Conservation (phyloP, 53 echinoderm and acorn worm genomes). For the Echinarachnius parma region DNA sequence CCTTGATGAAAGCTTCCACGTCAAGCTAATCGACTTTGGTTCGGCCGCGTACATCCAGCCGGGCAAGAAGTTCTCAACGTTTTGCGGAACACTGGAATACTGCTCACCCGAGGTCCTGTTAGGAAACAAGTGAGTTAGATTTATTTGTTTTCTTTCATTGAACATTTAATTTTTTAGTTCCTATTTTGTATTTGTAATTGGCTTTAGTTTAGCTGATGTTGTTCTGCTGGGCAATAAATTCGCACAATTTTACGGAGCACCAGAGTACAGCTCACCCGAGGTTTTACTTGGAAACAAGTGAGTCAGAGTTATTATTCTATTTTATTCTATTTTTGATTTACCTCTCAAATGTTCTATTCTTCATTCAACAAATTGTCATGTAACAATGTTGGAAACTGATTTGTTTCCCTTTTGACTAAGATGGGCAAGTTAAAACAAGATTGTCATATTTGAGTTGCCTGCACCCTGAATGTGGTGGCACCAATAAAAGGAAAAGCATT, state of each 20-base stretch:
- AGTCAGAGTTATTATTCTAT: no score
- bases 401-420: no score
- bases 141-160: neutral
- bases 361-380: no score
- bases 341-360: no score
- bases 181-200: constrained; percentile 41
- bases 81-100: constrained; percentile 97
- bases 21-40: constrained; percentile 93
- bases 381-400: no score
- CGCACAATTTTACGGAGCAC: constrained; percentile 89
- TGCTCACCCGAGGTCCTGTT: constrained; percentile 95
- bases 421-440: no score
- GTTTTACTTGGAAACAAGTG: constrained; percentile 95
- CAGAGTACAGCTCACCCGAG: constrained; percentile 97
- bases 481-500: no score
- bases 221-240: constrained; percentile 71
- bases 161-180: neutral
- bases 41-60: constrained; percentile 77
- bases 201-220: constrained; percentile 88
- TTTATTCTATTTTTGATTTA: no score
- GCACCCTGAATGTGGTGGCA: no score
- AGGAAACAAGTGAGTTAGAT: constrained; percentile 86
- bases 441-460: no score
- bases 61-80: constrained; percentile 84
- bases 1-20: constrained; percentile 75